These are phyloP conservation scores for Panopea generosa DNA, from an alignment of 2,888 invertebrate genomes.

Conservation along the genomic window DNA sequence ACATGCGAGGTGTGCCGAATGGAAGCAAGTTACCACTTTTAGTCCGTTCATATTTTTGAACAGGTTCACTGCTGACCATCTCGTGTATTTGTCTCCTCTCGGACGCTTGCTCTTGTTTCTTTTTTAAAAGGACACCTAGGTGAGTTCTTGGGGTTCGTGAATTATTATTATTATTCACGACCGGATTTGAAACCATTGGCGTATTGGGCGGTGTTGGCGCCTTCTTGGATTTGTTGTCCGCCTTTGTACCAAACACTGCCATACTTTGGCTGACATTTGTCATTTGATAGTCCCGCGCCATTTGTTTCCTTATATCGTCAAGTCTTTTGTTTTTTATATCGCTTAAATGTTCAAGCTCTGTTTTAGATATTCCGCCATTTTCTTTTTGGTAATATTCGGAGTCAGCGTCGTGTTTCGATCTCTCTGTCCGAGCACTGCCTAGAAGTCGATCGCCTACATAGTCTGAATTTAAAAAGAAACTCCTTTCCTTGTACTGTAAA, in stretches of 20 bases:
- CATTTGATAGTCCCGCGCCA: neutral
- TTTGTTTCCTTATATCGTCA: conserved; percentile 19
- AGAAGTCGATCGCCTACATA: neutral
- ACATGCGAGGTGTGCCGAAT: conserved; percentile 33
- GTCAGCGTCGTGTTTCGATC: neutral
- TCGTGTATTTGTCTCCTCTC: conserved; percentile 29
- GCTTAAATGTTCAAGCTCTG: neutral
- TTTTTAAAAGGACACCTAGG: neutral
- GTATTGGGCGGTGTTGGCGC: conserved; percentile 34
- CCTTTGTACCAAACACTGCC: conserved; percentile 48
- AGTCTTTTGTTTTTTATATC: conserved; percentile 12
- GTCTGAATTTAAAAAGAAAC: conserved; percentile 35
- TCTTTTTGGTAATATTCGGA: neutral
- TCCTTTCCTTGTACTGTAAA: conserved; percentile 45
- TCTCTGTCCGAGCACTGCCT: neutral
- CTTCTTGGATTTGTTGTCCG: conserved; percentile 10
- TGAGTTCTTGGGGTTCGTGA: conserved; percentile 1
- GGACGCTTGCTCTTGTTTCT: conserved; percentile 22
- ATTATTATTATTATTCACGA: no score
- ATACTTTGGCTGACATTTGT: conserved; percentile 21
- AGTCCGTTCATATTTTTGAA: conserved; percentile 43
- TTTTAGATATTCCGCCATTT: neutral
- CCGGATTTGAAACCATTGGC: neutral
- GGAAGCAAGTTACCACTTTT: conserved; percentile 32
- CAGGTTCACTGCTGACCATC: conserved; percentile 28